These are phyloP conservation scores for Laterallus jamaicensis DNA, from an alignment of 2,113 vertebrate species.

Conservation along the genomic window DNA sequence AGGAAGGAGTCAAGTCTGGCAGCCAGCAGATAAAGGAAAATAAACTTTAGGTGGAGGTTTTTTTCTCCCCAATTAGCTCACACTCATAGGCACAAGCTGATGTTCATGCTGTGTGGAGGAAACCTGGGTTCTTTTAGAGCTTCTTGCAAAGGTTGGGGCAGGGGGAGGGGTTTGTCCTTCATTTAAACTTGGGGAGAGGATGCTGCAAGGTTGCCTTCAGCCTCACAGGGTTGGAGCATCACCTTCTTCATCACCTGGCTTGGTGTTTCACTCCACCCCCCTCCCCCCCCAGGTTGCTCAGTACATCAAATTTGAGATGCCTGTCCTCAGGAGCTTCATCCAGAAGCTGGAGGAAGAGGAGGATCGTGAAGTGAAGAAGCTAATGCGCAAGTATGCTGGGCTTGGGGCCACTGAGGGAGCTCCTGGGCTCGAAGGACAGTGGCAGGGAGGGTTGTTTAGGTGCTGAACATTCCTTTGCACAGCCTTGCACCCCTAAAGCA, in stretches of 20 bases:
- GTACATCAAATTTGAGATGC: constrained; percentile 99
- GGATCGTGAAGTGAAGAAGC: constrained; percentile 92
- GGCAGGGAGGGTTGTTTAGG: not conserved
- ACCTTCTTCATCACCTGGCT: rapidly evolving
- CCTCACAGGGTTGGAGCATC: rapidly evolving
- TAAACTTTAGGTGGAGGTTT: not conserved
- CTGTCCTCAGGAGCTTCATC: constrained; percentile 95
- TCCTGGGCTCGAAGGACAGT: not conserved
- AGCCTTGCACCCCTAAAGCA: rapidly evolving
- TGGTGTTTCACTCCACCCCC: not conserved
- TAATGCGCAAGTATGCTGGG: constrained; percentile 81
- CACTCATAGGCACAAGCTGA: rapidly evolving
- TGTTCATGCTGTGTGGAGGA: rapidly evolving
- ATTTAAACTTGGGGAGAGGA: not conserved
- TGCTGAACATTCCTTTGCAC: not conserved
- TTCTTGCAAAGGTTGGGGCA: not conserved
- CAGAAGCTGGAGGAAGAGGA: constrained; percentile 95
- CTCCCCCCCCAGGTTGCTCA: constrained; percentile 87
- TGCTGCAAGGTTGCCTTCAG: not conserved
- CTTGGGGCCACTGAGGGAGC: rapidly evolving
- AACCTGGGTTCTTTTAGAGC: rapidly evolving
- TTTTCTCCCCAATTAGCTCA: rapidly evolving
- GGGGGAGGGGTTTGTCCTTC: not conserved
- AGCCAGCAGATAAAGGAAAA: not conserved
- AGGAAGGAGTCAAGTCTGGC: too few species aligned